Evolutionary conservation across 2,113 vertebrate species (phyloP).

Genomic region (Microcebus jonahi): DNA sequence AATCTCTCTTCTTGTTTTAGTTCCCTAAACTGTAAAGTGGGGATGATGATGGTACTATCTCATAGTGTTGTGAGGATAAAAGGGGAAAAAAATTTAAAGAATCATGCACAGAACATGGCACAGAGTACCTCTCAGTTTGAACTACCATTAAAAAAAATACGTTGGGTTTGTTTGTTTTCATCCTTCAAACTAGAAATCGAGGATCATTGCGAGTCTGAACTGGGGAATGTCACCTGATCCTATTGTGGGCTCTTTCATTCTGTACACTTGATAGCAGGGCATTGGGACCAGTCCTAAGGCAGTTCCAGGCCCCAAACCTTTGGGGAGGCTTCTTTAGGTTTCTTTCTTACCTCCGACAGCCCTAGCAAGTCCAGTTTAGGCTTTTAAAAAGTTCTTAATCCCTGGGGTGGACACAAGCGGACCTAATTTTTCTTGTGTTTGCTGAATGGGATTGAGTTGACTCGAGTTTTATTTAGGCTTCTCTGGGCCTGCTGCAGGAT

Average conservation of each 20-base stretch:
- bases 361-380: conserved; percentile 25
- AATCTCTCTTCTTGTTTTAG: not conserved
- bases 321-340: not conserved
- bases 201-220: not conserved
- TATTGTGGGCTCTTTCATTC: not conserved
- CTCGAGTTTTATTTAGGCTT: conserved; percentile 43
- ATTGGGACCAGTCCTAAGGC: not conserved
- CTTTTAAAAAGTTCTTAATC: conserved; percentile 43
- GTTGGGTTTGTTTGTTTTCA: conserved; percentile 8
- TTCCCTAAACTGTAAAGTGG: conserved; percentile 39
- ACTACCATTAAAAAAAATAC: not conserved
- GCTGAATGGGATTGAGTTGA: conserved; percentile 12
- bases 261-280: not conserved
- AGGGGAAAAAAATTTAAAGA: not conserved
- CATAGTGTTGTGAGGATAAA: conserved; percentile 3
- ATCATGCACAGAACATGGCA: not conserved
- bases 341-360: conserved; percentile 17
- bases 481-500: not conserved
- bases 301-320: not conserved
- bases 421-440: conserved; percentile 51
- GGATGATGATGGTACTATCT: not conserved
- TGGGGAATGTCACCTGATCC: not conserved
- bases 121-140: conserved; percentile 7
- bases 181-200: not conserved
- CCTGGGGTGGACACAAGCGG: not conserved